Conservation (phyloP, 2,113 vertebrate species). For the Etia nguti region DNA sequence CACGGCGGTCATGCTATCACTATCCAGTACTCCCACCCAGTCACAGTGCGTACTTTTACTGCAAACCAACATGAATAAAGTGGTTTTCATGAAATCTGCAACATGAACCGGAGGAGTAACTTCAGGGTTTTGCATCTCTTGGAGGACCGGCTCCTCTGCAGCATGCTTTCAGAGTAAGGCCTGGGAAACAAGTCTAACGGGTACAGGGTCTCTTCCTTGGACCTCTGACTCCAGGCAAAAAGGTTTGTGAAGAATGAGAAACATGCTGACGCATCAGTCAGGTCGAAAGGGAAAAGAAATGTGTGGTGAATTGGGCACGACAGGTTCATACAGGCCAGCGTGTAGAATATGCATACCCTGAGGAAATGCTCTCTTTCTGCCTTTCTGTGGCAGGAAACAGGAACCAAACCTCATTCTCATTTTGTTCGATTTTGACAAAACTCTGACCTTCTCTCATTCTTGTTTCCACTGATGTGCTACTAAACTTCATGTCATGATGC, state of each 20-base stretch:
- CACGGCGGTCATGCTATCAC: background rate
- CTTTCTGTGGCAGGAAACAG: background rate
- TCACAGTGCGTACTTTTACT: background rate
- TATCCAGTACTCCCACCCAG: background rate
- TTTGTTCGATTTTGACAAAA: background rate
- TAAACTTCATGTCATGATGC: background rate
- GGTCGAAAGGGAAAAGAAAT: background rate
- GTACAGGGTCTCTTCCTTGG: background rate
- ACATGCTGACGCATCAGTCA: background rate
- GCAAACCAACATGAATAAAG: background rate
- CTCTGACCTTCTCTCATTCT: background rate
- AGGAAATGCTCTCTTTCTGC: background rate
- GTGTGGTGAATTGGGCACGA: background rate
- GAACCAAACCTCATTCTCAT: background rate
- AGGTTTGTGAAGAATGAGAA: background rate
- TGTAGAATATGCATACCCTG: background rate
- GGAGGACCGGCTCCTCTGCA: background rate
- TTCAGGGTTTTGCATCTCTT: background rate
- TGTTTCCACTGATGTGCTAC: background rate
- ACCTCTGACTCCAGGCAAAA: background rate
- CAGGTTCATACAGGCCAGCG: background rate
- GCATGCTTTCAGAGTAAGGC: background rate
- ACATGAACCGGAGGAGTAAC: background rate
- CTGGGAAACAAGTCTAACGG: background rate
- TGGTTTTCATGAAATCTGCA: background rate